Conservation (phyloP, 2,888 invertebrate species). For the Caprella mutica region DNA sequence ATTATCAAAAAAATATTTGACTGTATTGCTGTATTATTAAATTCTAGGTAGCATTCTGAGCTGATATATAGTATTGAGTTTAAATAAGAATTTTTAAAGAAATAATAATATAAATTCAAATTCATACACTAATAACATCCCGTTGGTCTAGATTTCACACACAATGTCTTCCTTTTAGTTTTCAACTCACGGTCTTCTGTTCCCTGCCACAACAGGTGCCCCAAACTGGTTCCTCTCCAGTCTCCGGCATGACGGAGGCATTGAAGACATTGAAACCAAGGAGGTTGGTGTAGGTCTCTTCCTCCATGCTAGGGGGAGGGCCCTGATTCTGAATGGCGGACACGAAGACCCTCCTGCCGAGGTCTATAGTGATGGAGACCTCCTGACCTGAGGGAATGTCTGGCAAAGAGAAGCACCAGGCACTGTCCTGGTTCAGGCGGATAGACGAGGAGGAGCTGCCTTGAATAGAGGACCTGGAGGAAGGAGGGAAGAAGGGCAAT, state of each 20-base stretch:
- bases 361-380: background rate
- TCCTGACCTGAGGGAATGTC: background rate
- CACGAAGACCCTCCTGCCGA: conserved; percentile 7
- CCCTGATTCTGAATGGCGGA: conserved; percentile 6
- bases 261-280: background rate
- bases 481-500: too few species aligned
- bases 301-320: background rate
- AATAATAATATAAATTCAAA: too few species aligned
- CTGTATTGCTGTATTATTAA: too few species aligned
- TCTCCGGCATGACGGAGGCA: background rate
- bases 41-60: too few species aligned
- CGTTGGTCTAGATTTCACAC: too few species aligned
- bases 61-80: too few species aligned
- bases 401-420: background rate
- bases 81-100: too few species aligned
- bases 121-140: too few species aligned
- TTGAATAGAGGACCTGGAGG: too few species aligned
- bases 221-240: background rate
- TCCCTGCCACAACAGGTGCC: conserved; percentile 4
- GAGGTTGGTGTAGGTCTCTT: background rate
- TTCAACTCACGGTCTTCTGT: background rate
- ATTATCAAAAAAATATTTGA: too few species aligned
- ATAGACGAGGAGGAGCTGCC: background rate
- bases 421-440: conserved; percentile 2
- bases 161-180: too few species aligned